These are phyloP conservation scores for Siniperca scherzeri DNA, from an alignment of 2,797 vertebrate genomes.

Conservation along the genomic window DNA sequence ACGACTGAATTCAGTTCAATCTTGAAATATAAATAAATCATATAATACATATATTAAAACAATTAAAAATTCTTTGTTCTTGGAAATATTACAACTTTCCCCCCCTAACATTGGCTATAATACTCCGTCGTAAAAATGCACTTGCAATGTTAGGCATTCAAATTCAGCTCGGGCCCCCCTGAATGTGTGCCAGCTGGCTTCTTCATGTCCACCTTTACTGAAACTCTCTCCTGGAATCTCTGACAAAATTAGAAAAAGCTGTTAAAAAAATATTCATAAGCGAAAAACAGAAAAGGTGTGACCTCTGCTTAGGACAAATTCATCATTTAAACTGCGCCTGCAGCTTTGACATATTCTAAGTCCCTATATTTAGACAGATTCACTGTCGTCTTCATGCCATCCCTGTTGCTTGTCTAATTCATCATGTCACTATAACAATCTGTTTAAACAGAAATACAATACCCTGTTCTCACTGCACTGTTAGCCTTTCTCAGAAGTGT, in stretches of 20 bases:
- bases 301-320: neutral
- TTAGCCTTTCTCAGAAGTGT: constrained; percentile 56
- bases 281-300: neutral
- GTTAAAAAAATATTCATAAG: neutral
- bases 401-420: constrained; percentile 18
- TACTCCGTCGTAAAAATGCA: neutral
- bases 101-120: neutral
- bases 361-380: constrained; percentile 4
- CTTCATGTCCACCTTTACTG: neutral
- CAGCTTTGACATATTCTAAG: neutral
- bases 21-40: neutral
- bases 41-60: too few species aligned
- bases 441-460: constrained; percentile 37
- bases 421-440: constrained; percentile 16
- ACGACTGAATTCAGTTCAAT: neutral
- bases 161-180: neutral
- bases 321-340: neutral
- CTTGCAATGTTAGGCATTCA: neutral
- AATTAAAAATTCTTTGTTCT: neutral
- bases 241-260: neutral
- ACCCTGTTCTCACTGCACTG: constrained; percentile 28
- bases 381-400: neutral
- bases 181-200: too few species aligned
- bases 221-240: neutral
- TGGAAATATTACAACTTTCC: neutral